phyloP scores from a whole-genome alignment of 2,113 vertebrate genomes.

The Catharus bicknelli region DNA sequence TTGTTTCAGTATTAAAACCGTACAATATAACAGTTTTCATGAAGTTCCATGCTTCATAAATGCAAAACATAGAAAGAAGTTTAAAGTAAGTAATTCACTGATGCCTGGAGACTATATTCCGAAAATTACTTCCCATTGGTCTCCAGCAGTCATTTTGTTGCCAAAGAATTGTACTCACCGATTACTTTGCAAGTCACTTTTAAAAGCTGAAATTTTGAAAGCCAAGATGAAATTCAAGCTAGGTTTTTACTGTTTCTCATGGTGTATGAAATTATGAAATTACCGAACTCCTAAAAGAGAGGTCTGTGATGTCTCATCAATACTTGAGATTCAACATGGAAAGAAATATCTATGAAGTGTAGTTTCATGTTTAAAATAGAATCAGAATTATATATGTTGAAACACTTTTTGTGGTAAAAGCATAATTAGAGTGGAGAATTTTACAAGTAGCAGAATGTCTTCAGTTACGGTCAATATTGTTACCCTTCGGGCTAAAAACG shows the following conservation, averaged over 20 bases:
- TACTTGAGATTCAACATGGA: not conserved
- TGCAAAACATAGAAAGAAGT: not conserved
- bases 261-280: not conserved
- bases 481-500: not conserved
- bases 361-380: not conserved
- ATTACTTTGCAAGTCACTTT: not conserved
- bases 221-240: not conserved
- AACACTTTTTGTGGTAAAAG: not conserved
- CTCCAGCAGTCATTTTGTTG: not conserved
- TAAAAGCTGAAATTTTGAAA: not conserved
- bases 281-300: not conserved
- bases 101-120: not conserved
- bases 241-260: not conserved
- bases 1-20: not conserved
- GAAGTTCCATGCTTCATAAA: not conserved
- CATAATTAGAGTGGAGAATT: constrained; percentile 1
- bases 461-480: constrained; percentile 6
- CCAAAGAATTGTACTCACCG: not conserved
- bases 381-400: not conserved
- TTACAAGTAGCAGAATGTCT: not conserved
- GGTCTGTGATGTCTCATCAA: not conserved
- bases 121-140: not conserved
- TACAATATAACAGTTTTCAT: not conserved
- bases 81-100: not conserved
- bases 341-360: not conserved